These are phyloP conservation scores for Chrysina gloriosa DNA, from an alignment of 2,888 invertebrate species.

Conservation along the genomic window DNA sequence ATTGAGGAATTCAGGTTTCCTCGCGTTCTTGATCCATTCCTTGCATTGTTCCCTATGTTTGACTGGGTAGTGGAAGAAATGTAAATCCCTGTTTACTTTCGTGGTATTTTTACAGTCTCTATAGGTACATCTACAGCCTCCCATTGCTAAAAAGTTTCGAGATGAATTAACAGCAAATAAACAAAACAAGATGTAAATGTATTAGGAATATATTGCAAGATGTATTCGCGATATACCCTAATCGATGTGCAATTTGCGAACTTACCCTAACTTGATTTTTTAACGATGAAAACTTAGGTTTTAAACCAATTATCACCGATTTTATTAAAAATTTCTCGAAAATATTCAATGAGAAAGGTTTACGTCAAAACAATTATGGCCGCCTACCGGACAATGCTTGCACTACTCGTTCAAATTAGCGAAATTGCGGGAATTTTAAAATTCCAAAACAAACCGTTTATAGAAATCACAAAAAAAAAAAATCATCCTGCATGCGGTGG, in stretches of 20 bases:
- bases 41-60: constrained; percentile 71
- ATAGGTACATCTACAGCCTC: constrained; percentile 72
- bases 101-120: constrained; percentile 68
- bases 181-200: too few relatives aligned
- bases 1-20: constrained; percentile 67
- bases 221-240: too few relatives aligned
- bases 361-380: not conserved
- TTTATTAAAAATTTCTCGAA: too few relatives aligned
- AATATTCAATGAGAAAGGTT: not conserved
- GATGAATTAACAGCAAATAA: too few relatives aligned
- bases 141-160: constrained; percentile 66
- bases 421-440: not conserved
- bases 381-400: not conserved
- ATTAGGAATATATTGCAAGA: not conserved
- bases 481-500: too few relatives aligned
- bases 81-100: constrained; percentile 65
- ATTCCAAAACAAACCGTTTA: too few relatives aligned
- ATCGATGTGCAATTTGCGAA: too few relatives aligned
- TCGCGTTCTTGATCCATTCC: constrained; percentile 70
- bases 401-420: not conserved
- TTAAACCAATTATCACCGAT: not conserved
- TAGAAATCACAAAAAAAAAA: too few relatives aligned
- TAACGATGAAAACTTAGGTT: too few relatives aligned
- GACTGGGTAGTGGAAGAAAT: constrained; percentile 74
- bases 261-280: too few relatives aligned